Percentiles rank a stretch among this genome's conserved stretches.
phyloP scores from a whole-genome alignment of 2,797 vertebrate species.

The Poeciliopsis paucimaculata region DNA sequence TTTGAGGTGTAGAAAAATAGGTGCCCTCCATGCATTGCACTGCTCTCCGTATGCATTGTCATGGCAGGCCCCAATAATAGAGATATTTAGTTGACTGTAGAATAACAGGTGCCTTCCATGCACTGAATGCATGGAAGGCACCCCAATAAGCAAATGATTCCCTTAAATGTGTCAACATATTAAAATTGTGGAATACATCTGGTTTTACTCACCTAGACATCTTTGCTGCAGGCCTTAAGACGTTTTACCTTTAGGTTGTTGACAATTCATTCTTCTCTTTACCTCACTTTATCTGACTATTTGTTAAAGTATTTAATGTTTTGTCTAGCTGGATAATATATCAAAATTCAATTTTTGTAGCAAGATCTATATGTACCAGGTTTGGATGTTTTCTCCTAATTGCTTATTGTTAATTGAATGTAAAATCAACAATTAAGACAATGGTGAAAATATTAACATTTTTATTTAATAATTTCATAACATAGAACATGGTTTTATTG shows the following conservation, averaged over 20 bases:
- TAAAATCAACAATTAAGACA: neutral
- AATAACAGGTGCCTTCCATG: too few relatives aligned
- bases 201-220: neutral
- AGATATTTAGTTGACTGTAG: too few relatives aligned
- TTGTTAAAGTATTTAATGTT: neutral
- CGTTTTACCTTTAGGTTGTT: neutral
- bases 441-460: neutral
- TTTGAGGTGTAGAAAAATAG: too few relatives aligned
- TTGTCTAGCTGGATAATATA: neutral
- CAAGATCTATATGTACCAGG: neutral
- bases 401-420: neutral
- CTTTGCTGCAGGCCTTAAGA: neutral
- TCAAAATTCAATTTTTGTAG: neutral
- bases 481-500: neutral
- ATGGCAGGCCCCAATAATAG: too few relatives aligned
- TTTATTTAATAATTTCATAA: neutral
- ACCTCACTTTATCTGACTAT: neutral
- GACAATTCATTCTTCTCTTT: neutral
- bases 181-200: neutral
- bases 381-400: neutral
- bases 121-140: too few relatives aligned
- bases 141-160: neutral
- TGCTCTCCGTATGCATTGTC: too few relatives aligned
- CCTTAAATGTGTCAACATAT: constrained; percentile 4
- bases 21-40: too few relatives aligned